Conservation (phyloP, 1,140 invertebrate genomes). For the Caenorhabditis brenneri region DNA sequence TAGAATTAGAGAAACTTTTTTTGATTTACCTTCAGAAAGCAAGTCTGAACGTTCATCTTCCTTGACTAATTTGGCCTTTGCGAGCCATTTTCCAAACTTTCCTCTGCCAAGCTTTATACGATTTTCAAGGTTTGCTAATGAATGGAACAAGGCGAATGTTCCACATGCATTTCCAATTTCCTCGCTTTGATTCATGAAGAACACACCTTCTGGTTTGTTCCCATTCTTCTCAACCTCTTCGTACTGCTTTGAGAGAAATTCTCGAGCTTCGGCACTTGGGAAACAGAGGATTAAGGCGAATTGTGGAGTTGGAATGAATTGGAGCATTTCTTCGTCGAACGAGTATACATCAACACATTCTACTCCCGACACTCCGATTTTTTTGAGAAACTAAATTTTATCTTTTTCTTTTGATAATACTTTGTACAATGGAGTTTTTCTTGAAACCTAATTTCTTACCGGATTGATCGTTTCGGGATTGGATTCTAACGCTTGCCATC, state of each 20-base stretch:
- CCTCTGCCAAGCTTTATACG: neutral
- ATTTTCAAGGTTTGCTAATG: conserved; percentile 10
- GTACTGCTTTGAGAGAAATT: neutral
- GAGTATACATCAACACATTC: conserved; percentile 54
- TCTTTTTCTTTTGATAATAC: too few relatives aligned
- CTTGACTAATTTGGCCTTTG: conserved; percentile 7
- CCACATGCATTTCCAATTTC: conserved; percentile 21
- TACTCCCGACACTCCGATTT: conserved; percentile 48
- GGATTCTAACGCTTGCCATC: conserved; percentile 54
- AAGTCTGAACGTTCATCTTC: conserved; percentile 19
- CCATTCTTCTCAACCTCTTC: conserved; percentile 5
- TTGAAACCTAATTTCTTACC: conserved; percentile 34
- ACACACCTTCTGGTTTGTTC: conserved; percentile 2
- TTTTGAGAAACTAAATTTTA: conserved; percentile 46
- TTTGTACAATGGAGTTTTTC: too few relatives aligned
- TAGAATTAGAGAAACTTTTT: neutral
- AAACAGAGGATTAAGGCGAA: conserved; percentile 55
- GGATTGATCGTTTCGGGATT: conserved; percentile 57
- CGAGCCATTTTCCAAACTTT: conserved; percentile 24
- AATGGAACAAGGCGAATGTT: conserved; percentile 23
- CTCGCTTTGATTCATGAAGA: conserved; percentile 36
- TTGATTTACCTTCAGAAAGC: neutral
- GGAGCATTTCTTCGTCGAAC: conserved; percentile 54
- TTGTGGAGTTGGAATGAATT: conserved; percentile 52
- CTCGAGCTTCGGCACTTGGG: conserved; percentile 11